Evolutionary conservation across 2,797 vertebrate species (phyloP).

Genomic region (Potorous gilbertii): DNA sequence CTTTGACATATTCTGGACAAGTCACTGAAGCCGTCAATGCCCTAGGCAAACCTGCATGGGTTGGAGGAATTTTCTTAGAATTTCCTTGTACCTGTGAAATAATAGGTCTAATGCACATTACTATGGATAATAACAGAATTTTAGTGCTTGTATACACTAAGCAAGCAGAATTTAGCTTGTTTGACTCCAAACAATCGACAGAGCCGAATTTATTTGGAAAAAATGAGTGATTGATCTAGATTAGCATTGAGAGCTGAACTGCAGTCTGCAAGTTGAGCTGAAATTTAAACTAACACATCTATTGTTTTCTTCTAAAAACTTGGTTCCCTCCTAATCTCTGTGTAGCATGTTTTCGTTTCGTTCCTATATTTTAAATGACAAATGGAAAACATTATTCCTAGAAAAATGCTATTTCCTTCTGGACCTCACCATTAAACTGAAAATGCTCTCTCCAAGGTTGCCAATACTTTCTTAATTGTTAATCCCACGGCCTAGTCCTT

Average conservation of each 20-base stretch:
- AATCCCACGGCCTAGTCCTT: neutral
- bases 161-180: neutral
- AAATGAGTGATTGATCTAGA: neutral
- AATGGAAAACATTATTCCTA: neutral
- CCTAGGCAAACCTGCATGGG: neutral
- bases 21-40: neutral
- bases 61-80: neutral
- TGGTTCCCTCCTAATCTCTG: neutral
- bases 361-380: conserved; percentile 24
- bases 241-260: no score
- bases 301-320: conserved; percentile 6
- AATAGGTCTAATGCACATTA: neutral
- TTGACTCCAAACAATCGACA: neutral
- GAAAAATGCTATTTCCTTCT: neutral
- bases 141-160: neutral
- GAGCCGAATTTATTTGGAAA: neutral
- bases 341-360: conserved; percentile 6
- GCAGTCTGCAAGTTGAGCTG: neutral
- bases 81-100: neutral
- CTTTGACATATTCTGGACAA: neutral
- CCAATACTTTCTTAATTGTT: neutral
- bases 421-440: neutral
- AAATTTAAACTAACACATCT: neutral
- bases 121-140: neutral
- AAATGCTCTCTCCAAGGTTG: neutral